A percentile compares a stretch with the other conserved stretches of the same genome.
phyloP scores from a whole-genome alignment of 2,888 invertebrate species.

The Bellardia bayeri region DNA sequence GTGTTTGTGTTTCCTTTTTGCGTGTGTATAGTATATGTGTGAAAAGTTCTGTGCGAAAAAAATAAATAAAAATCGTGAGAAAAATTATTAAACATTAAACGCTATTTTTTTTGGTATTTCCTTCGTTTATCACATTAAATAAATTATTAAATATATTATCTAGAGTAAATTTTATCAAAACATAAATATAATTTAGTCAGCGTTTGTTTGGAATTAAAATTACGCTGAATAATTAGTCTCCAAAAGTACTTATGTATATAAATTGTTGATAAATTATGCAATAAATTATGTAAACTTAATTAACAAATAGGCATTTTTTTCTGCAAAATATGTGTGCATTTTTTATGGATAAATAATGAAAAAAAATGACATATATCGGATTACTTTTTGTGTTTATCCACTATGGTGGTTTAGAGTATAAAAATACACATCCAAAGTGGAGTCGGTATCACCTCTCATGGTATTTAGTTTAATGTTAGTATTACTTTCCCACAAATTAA shows the following conservation, averaged over 20 bases:
- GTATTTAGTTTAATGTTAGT: no score
- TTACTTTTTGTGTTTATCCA: background rate
- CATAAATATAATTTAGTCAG: conserved; percentile 17
- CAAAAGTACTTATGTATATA: background rate
- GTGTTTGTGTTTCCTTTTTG: background rate
- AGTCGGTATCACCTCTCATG: no score
- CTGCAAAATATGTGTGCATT: background rate
- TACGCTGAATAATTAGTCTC: conserved; percentile 13
- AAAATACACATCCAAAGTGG: no score
- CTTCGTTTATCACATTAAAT: conserved; percentile 21
- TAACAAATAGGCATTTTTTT: background rate
- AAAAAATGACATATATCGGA: background rate
- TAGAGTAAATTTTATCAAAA: conserved; percentile 10
- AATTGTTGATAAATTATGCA: background rate
- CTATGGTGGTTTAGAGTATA: no score
- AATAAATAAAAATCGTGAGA: conserved; percentile 18
- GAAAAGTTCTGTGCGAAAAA: conserved; percentile 1
- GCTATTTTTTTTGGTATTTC: background rate
- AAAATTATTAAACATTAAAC: conserved; percentile 47
- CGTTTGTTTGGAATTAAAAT: conserved; percentile 14
- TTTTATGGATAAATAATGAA: background rate
- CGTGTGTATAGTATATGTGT: background rate
- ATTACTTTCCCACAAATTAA: no score
- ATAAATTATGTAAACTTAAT: conserved; percentile 18
- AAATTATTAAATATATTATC: conserved; percentile 6